These are phyloP conservation scores for Anagrus nilaparvatae DNA, from an alignment of 1,140 invertebrate genomes.

Conservation along the genomic window DNA sequence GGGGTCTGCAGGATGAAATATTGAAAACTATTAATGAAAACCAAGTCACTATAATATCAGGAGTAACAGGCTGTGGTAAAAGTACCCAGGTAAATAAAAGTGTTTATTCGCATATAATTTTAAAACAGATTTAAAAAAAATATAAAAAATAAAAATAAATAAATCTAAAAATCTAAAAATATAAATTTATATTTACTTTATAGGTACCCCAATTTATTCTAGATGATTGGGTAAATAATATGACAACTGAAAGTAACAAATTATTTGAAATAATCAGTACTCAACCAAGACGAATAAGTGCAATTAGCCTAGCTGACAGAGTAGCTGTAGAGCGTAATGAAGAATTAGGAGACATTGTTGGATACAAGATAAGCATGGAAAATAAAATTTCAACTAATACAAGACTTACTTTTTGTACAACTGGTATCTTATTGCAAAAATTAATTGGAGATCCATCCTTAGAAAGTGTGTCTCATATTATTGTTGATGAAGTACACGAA, in stretches of 20 bases:
- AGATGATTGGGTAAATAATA: constrained; percentile 50
- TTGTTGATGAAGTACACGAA: constrained; percentile 90
- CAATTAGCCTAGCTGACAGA: constrained; percentile 82
- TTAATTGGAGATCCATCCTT: constrained; percentile 65
- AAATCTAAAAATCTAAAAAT: no score
- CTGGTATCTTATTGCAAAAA: constrained; percentile 77
- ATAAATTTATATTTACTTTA: no score
- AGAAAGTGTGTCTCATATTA: constrained; percentile 63
- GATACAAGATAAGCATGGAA: constrained; percentile 77
- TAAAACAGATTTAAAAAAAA: not conserved
- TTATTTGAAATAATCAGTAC: constrained; percentile 85
- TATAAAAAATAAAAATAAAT: not conserved
- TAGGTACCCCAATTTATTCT: constrained; percentile 64
- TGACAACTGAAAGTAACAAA: constrained; percentile 30
- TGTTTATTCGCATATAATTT: no score
- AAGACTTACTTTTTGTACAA: constrained; percentile 79
- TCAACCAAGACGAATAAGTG: constrained; percentile 84
- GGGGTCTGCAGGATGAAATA: constrained; percentile 47
- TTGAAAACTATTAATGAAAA: constrained; percentile 49
- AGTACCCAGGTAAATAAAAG: constrained; percentile 78
- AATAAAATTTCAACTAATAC: constrained; percentile 69
- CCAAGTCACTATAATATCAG: constrained; percentile 66
- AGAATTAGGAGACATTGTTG: constrained; percentile 68
- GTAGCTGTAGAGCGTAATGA: constrained; percentile 80
- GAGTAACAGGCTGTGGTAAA: constrained; percentile 81